Conservation (phyloP, 2,113 vertebrate genomes). For the Lates calcarifer region DNA sequence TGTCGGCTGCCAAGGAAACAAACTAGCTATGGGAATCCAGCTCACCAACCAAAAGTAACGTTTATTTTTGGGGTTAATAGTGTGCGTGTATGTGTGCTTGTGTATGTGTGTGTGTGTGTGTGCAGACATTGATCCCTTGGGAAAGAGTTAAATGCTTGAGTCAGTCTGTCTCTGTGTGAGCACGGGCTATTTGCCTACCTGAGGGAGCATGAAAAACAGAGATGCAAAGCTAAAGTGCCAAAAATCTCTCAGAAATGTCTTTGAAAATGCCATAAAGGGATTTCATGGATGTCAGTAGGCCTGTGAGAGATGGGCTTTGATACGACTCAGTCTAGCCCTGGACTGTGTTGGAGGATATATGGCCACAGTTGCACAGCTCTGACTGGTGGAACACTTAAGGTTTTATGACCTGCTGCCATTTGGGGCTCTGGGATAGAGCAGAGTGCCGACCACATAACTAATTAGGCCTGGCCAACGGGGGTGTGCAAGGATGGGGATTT, state of each 20-base stretch:
- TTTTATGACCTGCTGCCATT: constrained; percentile 88
- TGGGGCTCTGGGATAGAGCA: constrained; percentile 81
- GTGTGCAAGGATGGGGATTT: constrained; percentile 70
- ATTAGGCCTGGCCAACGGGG: constrained; percentile 82
- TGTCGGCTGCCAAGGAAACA: constrained; percentile 71
- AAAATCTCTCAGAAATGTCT: constrained; percentile 73
- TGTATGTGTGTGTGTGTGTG: constrained; percentile 35
- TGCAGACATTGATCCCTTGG: constrained; percentile 46
- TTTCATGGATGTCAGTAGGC: constrained; percentile 82
- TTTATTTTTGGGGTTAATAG: constrained; percentile 76
- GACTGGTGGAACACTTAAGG: constrained; percentile 90
- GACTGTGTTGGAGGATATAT: constrained; percentile 84
- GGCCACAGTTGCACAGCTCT: constrained; percentile 79
- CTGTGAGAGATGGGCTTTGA: constrained; percentile 82
- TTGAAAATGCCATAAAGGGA: constrained; percentile 84
- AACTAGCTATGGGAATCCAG: constrained; percentile 61
- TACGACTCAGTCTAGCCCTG: constrained; percentile 77
- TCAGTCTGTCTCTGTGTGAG: constrained; percentile 32
- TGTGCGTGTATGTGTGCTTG: constrained; percentile 52
- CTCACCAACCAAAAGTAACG: constrained; percentile 40
- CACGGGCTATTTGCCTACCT: constrained; percentile 46
- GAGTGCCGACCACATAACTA: constrained; percentile 85
- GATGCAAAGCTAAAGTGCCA: constrained; percentile 74
- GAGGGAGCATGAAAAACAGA: constrained; percentile 57
- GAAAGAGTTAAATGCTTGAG: constrained; percentile 49